These are phyloP conservation scores for Cydia fagiglandana DNA, from an alignment of 1,140 invertebrate genomes.

Conservation along the genomic window DNA sequence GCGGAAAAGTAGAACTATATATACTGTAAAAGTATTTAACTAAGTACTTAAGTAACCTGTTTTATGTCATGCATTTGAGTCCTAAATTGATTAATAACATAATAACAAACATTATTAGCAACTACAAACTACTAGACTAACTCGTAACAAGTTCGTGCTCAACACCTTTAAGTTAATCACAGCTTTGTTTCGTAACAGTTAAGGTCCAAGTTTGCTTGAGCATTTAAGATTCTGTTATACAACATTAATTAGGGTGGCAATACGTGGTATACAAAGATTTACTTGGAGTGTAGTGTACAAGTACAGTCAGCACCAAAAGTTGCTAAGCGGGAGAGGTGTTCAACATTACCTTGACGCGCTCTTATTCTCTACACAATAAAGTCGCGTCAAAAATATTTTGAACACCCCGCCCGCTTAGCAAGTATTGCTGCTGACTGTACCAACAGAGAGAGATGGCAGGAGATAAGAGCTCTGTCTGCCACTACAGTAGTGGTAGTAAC, in stretches of 20 bases:
- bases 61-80: not conserved
- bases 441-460: too few species aligned
- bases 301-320: too few species aligned
- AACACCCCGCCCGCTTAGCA: too few species aligned
- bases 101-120: slow-evolving; percentile 15
- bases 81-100: slow-evolving; percentile 8
- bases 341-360: too few species aligned
- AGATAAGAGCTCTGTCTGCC: too few species aligned
- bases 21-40: too few species aligned
- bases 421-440: too few species aligned
- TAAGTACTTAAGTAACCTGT: not conserved
- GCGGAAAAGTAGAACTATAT: too few species aligned
- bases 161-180: not conserved
- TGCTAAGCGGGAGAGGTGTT: too few species aligned
- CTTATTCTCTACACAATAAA: too few species aligned
- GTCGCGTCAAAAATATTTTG: too few species aligned
- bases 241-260: slow-evolving; percentile 4
- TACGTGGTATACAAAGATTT: not conserved
- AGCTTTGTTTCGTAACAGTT: not conserved
- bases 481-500: too few species aligned
- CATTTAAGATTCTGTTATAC: not conserved
- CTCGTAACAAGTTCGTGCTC: not conserved
- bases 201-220: not conserved
- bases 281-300: not conserved
- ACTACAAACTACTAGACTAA: not conserved